Percentiles rank a stretch among this genome's conserved stretches.
These are phyloP conservation scores for Melangyna quadrimaculata DNA, from an alignment of 2,888 invertebrate genomes.

Conservation along the genomic window DNA sequence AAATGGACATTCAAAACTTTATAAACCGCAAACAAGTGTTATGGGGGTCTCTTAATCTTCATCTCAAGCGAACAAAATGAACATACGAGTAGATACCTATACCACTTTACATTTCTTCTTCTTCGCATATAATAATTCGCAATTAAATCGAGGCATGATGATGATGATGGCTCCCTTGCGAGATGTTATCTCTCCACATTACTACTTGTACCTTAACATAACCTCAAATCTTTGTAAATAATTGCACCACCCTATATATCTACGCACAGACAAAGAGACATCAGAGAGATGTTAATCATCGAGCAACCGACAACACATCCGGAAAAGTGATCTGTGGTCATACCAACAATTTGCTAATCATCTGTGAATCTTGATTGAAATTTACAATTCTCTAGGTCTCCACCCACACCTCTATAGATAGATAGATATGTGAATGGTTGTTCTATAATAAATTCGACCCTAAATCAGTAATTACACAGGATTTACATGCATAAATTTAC, in stretches of 20 bases:
- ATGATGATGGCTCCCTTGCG: slow-evolving; percentile 18
- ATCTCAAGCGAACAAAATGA: not conserved
- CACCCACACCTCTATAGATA: not conserved
- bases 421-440: too few relatives aligned
- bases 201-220: not conserved
- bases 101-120: not conserved
- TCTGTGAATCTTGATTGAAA: slow-evolving; percentile 68
- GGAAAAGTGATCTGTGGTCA: slow-evolving; percentile 62
- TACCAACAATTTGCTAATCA: slow-evolving; percentile 67
- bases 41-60: not conserved
- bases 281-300: slow-evolving; percentile 38
- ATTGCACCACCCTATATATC: not conserved
- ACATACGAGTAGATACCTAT: too few relatives aligned
- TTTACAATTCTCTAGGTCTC: slow-evolving; percentile 19
- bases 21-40: not conserved
- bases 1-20: not conserved
- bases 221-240: slow-evolving; percentile 7
- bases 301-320: slow-evolving; percentile 57
- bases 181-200: not conserved
- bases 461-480: slow-evolving; percentile 56
- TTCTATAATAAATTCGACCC: slow-evolving; percentile 6
- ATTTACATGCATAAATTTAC: slow-evolving; percentile 67
- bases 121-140: not conserved
- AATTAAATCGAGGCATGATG: not conserved
- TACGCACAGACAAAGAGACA: not conserved